Conservation (phyloP, 2,797 vertebrate species). For the Geotria australis region DNA sequence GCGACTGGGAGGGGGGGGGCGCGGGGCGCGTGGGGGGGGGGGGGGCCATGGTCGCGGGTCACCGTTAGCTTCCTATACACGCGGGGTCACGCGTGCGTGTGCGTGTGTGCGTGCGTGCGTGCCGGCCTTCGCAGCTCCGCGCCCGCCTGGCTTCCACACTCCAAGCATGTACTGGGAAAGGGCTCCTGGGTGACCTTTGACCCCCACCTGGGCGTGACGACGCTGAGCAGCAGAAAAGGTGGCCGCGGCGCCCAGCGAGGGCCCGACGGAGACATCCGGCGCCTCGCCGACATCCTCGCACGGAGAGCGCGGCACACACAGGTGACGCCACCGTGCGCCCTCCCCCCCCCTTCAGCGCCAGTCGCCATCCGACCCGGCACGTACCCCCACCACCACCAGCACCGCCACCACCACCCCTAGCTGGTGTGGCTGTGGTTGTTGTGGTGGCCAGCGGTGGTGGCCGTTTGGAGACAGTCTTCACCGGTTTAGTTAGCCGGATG, state of each 20-base stretch:
- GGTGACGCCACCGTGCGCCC: background rate
- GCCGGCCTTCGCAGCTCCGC: background rate
- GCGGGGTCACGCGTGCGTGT: too few relatives aligned
- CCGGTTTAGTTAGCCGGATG: too few relatives aligned
- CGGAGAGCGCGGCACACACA: background rate
- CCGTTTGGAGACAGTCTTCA: conserved; percentile 90
- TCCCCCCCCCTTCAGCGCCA: background rate
- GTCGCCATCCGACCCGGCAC: accelerated
- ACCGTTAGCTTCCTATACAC: too few relatives aligned
- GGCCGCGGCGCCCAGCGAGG: background rate
- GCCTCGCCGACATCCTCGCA: background rate
- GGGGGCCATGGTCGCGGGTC: too few relatives aligned
- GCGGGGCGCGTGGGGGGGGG: too few relatives aligned
- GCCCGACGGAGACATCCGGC: background rate
- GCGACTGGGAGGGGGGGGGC: too few relatives aligned
- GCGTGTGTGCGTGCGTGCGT: too few relatives aligned
- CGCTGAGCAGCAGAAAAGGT: background rate
- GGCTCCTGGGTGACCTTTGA: too few relatives aligned
- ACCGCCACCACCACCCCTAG: background rate
- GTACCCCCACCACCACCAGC: background rate
- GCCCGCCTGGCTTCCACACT: conserved; percentile 2
- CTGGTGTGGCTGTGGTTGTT: background rate
- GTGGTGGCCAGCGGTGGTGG: conserved; percentile 2
- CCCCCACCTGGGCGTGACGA: too few relatives aligned
- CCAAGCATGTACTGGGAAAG: too few relatives aligned